Base-by-base conservation (phyloP, 1,140 invertebrate genomes). In the Aphelinus atriplicis region DNA sequence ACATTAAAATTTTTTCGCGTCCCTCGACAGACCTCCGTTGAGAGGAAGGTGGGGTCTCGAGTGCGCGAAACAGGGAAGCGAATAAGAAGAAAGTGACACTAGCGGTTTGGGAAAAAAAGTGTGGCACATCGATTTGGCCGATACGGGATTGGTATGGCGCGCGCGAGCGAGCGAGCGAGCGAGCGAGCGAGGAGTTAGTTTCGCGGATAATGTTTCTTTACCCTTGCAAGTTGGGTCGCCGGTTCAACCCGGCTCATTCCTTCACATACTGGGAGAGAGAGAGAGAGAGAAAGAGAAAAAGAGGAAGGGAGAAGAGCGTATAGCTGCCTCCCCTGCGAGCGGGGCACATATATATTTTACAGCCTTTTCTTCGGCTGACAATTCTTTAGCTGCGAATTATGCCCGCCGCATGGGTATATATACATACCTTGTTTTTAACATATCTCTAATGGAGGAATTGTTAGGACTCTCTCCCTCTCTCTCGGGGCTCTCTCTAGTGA, bases 301-400 rank as follows among this genome's bases (percentile, higher is more conserved):
- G 26, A 26, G 26, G 26, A 26, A 26, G 26, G 26, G 26, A 26
- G 26, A 26, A 26, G 26, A 26, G 26, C 26, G 26, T 26, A 26
- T 26, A 26, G 26, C 26, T 26, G 58, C 68, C 56, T 71, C 60
- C 45, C 48, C 57, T n/a, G 46, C 51, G 43, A 10, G 26, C 42
- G 55, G 57, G 60, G 62, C 51, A 53, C 64, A 53, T 57, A 67
- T 73, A 73, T 73, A 68, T 73, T 73, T 67, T 67, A 73, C 57
- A 3, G n/a, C 50, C 64, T 73, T 73, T 65, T 73, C 64, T 73
- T 73, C 63, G 63, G 55, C 71, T 73, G 71, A 73, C 71, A 73
- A 73, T 73, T 73, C 71, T 73, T 73, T 73, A 73, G 63, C 71
- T 58, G 63, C 71, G 64, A 73, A 73, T 73, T 73, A 73, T 73